These are phyloP conservation scores for Drosophila pachea DNA, from an alignment of 1,140 invertebrate genomes.

Conservation along the genomic window DNA sequence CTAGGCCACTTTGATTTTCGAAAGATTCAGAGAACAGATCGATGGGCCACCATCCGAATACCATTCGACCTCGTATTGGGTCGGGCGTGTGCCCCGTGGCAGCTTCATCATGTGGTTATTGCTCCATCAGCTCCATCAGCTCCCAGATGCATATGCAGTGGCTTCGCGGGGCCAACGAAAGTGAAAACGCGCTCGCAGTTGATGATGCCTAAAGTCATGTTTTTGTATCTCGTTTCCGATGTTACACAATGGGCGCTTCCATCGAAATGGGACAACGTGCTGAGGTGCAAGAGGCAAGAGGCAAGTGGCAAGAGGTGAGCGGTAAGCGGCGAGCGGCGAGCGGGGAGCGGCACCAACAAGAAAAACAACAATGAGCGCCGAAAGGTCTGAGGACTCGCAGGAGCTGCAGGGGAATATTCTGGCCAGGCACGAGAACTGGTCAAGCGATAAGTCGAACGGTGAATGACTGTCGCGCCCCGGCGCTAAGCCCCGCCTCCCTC, in stretches of 20 bases:
- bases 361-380: slow-evolving; percentile 13
- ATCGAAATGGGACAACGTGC: slow-evolving; percentile 18
- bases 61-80: background rate
- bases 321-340: too few species aligned
- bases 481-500: slow-evolving; percentile 15
- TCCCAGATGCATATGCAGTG: slow-evolving; percentile 49
- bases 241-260: slow-evolving; percentile 64
- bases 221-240: slow-evolving; percentile 47
- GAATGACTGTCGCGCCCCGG: slow-evolving; percentile 12
- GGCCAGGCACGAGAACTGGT: slow-evolving; percentile 61
- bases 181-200: slow-evolving; percentile 47
- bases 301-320: too few species aligned
- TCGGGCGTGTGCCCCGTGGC: background rate
- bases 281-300: too few species aligned
- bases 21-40: too few species aligned
- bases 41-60: too few species aligned
- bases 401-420: slow-evolving; percentile 56
- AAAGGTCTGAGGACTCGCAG: slow-evolving; percentile 30
- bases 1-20: too few species aligned
- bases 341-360: too few species aligned
- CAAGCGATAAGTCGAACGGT: slow-evolving; percentile 44
- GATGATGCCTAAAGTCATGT: slow-evolving; percentile 34
- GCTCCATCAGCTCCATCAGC: slow-evolving; percentile 2
- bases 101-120: slow-evolving; percentile 14
- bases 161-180: slow-evolving; percentile 50